Conservation (phyloP, 2,113 vertebrate genomes). For the Rousettus leschenaultii region DNA sequence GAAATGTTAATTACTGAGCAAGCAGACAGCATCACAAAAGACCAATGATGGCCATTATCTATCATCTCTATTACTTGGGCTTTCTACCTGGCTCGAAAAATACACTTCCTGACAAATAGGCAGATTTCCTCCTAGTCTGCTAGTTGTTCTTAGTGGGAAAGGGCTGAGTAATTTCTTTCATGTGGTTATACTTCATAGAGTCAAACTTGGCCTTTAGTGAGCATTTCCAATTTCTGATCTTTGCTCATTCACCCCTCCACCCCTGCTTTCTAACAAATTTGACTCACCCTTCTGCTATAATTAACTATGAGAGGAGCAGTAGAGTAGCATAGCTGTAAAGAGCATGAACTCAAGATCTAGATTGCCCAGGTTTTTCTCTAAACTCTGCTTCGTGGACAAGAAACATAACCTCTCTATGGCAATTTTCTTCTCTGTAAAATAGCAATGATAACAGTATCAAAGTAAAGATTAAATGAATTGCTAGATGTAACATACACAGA, state of each 20-base stretch:
- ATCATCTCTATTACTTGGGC: background rate
- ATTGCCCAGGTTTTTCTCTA: background rate
- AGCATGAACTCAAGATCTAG: background rate
- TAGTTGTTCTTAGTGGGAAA: background rate
- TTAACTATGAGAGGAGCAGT: background rate
- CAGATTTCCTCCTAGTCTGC: background rate
- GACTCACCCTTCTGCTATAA: background rate
- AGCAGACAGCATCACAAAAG: background rate
- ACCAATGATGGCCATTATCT: background rate
- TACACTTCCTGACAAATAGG: background rate
- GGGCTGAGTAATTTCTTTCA: background rate
- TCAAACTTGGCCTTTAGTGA: background rate
- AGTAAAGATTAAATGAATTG: background rate
- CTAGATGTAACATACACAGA: background rate
- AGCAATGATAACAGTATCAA: background rate
- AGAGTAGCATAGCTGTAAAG: background rate
- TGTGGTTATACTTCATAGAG: background rate
- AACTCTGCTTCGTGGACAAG: background rate
- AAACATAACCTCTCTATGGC: background rate
- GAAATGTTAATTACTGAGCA: background rate
- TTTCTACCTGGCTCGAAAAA: background rate
- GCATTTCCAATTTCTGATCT: background rate
- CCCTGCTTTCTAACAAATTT: background rate
- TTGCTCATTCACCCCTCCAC: background rate
- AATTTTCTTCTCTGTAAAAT: background rate